Base-by-base conservation (phyloP, 2,113 vertebrate genomes). In the Aythya baeri region DNA sequence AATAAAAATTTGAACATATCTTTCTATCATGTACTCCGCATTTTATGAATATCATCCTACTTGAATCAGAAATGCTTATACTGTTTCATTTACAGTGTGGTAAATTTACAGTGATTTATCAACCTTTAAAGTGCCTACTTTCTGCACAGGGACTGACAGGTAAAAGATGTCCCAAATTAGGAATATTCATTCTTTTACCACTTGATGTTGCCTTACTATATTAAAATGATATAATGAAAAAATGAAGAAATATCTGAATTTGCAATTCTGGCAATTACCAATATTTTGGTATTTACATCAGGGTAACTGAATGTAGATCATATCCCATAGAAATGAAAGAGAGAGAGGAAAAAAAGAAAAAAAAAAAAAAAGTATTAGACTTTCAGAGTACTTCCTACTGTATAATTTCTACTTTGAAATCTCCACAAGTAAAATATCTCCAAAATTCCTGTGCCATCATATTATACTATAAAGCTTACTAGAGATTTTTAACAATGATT, bases 241-340 rank as follows among this genome's bases (percentile, higher is more conserved):
- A 81, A 88, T 41, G 72, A 91, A 76, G 20, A 78, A 91, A 91
- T 18, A 77, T 67, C 59, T 86, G 68, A 95, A 93, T 95, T 88
- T 93, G 59, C 79, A 89, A 52, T 89, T 96, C 59, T 87, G 29
- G 9, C 68, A 38, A 34, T 91, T 79, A 14, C 66, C 82, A 85
- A 29, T 73, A 34, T 92, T 82, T 83, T 82, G 54, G 27, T 25
- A 83, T 83, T 94, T 95, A 80, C 82, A 90, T 57, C 38, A 83
- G 59, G 32, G 74, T 93, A 86, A 72, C 46, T 76, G 65, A 86
- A 88, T 81, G 29, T 88, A 84, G 88, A 86, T 95, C 58, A 67
- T 65, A 86, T 32, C 43, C 65, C 86, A 54, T 67, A 89, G 83
- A 95, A 92, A 93, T 85, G 84, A 72, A 82, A 95, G 73, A 92